Conservation (phyloP, 2,888 invertebrate species). For the Sabatieria punctata region DNA sequence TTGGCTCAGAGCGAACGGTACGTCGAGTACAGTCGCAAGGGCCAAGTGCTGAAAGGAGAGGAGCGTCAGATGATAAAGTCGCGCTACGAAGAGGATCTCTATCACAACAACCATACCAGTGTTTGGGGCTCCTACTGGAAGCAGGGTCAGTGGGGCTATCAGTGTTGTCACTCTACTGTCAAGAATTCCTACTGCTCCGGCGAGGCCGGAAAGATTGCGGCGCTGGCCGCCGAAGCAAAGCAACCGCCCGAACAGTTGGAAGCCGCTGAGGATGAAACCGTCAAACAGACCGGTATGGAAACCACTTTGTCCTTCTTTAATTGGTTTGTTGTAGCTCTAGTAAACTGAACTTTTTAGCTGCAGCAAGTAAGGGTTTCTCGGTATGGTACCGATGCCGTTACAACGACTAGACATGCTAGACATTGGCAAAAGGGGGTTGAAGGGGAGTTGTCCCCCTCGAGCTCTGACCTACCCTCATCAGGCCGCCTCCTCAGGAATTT, state of each 20-base stretch:
- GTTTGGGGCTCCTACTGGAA: constrained; percentile 95
- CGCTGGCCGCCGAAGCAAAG: background rate
- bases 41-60: constrained; percentile 56
- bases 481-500: too few species aligned
- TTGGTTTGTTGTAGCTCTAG: too few species aligned
- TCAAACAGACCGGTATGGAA: too few species aligned
- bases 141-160: constrained; percentile 82
- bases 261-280: constrained; percentile 9
- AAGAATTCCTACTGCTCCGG: constrained; percentile 70
- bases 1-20: constrained; percentile 90
- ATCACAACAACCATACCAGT: constrained; percentile 74
- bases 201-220: constrained; percentile 44
- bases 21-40: constrained; percentile 81
- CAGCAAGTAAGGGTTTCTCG: too few species aligned
- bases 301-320: too few species aligned
- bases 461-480: too few species aligned
- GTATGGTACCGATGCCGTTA: too few species aligned
- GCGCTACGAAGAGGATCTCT: constrained; percentile 82
- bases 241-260: constrained; percentile 68
- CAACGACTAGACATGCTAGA: too few species aligned
- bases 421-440: too few species aligned
- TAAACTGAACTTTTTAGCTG: too few species aligned
- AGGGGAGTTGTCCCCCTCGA: too few species aligned
- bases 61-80: constrained; percentile 69
- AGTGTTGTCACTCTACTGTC: constrained; percentile 80